Conservation (phyloP, 2,113 vertebrate genomes). For the Lasiurus borealis region DNA sequence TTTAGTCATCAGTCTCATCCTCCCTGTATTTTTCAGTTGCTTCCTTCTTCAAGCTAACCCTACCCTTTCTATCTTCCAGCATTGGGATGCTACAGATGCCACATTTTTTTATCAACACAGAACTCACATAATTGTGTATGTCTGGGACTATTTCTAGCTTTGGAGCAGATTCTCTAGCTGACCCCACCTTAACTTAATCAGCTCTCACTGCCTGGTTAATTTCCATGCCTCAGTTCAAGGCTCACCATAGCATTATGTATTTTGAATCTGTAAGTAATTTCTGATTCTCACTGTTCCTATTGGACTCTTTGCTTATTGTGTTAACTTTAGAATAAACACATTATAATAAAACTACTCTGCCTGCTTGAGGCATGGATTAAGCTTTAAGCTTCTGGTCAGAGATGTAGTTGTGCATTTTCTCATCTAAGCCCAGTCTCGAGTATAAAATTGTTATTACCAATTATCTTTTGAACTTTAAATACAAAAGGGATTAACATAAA, state of each 20-base stretch:
- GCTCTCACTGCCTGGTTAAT: background rate
- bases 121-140: background rate
- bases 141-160: background rate
- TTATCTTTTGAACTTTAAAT: slow-evolving; percentile 5
- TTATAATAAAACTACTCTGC: background rate
- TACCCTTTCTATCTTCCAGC: background rate
- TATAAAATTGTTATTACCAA: background rate
- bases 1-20: accelerated
- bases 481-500: background rate
- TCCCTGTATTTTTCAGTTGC: background rate
- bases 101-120: background rate
- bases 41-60: background rate
- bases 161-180: background rate
- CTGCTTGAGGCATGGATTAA: background rate
- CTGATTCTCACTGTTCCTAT: background rate
- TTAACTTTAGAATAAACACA: background rate
- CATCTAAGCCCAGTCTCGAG: background rate
- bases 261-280: slow-evolving; percentile 13
- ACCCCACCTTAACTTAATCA: background rate
- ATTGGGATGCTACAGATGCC: too few relatives aligned
- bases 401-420: background rate
- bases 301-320: background rate
- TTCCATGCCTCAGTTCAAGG: background rate
- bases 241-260: too few relatives aligned
- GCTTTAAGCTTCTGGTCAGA: background rate